Base-by-base conservation (phyloP, 2,888 invertebrate genomes). In the Zootermopsis nevadensis region DNA sequence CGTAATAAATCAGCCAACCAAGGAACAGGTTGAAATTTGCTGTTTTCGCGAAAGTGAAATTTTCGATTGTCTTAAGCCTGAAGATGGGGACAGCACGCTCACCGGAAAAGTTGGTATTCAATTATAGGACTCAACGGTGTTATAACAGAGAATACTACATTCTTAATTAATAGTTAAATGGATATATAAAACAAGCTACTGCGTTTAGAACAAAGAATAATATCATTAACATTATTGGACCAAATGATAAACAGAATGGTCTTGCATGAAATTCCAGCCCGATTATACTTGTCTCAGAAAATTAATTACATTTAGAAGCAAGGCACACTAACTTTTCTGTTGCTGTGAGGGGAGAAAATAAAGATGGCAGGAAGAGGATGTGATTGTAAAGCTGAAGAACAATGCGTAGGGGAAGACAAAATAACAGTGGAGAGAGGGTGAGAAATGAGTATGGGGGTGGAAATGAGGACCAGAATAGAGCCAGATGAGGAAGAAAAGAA, bases 391-490 rank as follows among this genome's bases (percentile, higher is more conserved):
- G 69, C 69, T 69, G 69, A 69, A 69, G 69, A 69, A 69, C 69
- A 69, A 69, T 69, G 69, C 15, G 69, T 33, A 66, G 69, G 69
- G 33, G 69, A 30, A 31, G 22, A 33, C 69, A 33, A 33, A 69
- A 69, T 69, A 69, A 33, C 6, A 69, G 69, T 22, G 31, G 8
- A 31, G 33, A 69, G 77, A 27, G 77, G 77, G 55, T 77, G 48
- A 55, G 55, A 77, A 77, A 55, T 77, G 77, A 77, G 42, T 77
- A 55, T 77, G 55, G 33, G 77, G 55, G 48, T 77, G 77, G 55
- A 77, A 77, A 77, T 77, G 77, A 77, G 77, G 33, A 33, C 69
- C 6, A 69, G 33, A 69, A 69, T 69, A 69, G 10, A 69, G 31
- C 33, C 33, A 55, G 53, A 55, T 55, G 55, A 33, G 77, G 30